Percentiles rank a stretch among this genome's conserved stretches.
Evolutionary conservation across 1,140 invertebrate genomes (phyloP).

Genomic region (Diorhabda elongata): DNA sequence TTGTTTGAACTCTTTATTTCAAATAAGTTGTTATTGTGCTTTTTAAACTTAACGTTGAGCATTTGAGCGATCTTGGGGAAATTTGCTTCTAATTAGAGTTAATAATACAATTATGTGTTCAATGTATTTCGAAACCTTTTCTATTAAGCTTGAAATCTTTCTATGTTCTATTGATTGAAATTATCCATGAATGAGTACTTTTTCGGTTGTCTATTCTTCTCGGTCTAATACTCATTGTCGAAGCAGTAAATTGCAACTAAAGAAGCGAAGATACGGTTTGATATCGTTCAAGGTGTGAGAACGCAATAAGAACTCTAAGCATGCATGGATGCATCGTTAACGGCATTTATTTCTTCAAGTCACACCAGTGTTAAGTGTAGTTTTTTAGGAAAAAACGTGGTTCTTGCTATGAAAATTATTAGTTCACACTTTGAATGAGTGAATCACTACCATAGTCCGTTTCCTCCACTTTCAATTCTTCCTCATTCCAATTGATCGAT

Average conservation of each 20-base stretch:
- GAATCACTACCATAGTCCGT: no score
- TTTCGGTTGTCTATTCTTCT: conserved; percentile 11
- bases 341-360: conserved; percentile 15
- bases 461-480: no score
- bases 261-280: conserved; percentile 20
- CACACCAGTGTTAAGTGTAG: conserved; percentile 19
- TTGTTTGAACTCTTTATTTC: no score
- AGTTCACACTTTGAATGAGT: no score
- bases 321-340: conserved; percentile 23
- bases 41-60: no score
- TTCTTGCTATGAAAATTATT: no score
- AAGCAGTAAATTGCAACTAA: conserved; percentile 16
- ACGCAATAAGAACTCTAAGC: conserved; percentile 20
- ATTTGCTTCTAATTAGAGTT: no score
- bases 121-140: not conserved
- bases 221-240: conserved; percentile 11
- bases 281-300: conserved; percentile 25
- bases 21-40: no score
- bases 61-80: no score
- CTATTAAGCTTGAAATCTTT: not conserved
- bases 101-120: no score
- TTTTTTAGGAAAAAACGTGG: conserved; percentile 10
- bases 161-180: not conserved
- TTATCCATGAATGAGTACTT: conserved; percentile 8
- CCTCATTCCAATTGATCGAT: no score